Percentiles rank a stretch among this genome's conserved stretches.
These are phyloP conservation scores for Hippopotamus amphibius DNA, from an alignment of 2,113 vertebrate species.

Conservation along the genomic window DNA sequence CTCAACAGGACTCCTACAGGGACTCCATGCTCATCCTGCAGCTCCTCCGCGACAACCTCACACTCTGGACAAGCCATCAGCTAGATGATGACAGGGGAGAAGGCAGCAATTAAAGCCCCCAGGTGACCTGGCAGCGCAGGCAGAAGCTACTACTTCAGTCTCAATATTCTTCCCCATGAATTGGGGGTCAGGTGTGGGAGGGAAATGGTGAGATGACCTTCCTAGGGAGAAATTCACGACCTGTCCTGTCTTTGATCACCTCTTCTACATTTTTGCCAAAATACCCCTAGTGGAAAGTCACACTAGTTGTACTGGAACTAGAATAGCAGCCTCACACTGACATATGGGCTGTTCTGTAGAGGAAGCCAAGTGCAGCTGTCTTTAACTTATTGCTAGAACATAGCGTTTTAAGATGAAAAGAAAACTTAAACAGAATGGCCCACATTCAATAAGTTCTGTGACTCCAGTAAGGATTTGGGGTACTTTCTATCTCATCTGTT, in stretches of 20 bases:
- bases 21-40: slow-evolving; percentile 99
- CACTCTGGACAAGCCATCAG: slow-evolving; percentile 99
- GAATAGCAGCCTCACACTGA: slow-evolving; percentile 90
- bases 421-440: slow-evolving; percentile 90
- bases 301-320: slow-evolving; percentile 92
- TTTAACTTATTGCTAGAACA: slow-evolving; percentile 92
- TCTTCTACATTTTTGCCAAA: slow-evolving; percentile 98
- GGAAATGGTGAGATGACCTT: slow-evolving; percentile 89
- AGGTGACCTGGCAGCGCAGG: slow-evolving; percentile 91
- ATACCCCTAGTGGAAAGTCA: slow-evolving; percentile 92
- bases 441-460: slow-evolving; percentile 87
- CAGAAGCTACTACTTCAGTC: slow-evolving; percentile 94
- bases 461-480: slow-evolving; percentile 89
- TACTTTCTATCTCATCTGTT: slow-evolving; percentile 78
- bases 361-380: slow-evolving; percentile 93
- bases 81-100: slow-evolving; percentile 98
- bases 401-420: slow-evolving; percentile 85
- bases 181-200: slow-evolving; percentile 86
- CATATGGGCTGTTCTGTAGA: slow-evolving; percentile 93
- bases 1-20: slow-evolving; percentile 99
- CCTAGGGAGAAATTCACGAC: slow-evolving; percentile 88
- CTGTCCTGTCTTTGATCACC: slow-evolving; percentile 92
- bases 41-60: slow-evolving; percentile 99
- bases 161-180: slow-evolving; percentile 88
- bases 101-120: slow-evolving; percentile 95